Evolutionary conservation across 2,113 vertebrate species (phyloP).

Genomic region (Salvelinus namaycush): DNA sequence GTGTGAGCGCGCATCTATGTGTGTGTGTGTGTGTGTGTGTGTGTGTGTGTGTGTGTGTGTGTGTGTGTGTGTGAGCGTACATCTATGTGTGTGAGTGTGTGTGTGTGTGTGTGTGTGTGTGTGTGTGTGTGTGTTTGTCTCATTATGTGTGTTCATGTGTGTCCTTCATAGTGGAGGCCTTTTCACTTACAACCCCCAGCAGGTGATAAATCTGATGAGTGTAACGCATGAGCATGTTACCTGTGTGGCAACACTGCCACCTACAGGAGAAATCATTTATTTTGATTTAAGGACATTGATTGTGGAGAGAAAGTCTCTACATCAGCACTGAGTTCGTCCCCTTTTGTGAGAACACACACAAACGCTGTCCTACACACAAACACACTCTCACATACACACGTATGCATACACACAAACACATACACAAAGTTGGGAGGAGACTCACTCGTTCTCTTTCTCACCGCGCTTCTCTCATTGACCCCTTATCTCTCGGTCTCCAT

Average conservation of each 20-base stretch:
- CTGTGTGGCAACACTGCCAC: conserved; percentile 48
- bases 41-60: background rate
- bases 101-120: background rate
- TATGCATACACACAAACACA: background rate
- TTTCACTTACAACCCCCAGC: background rate
- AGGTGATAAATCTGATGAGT: background rate
- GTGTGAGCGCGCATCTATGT: too few relatives aligned
- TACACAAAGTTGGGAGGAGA: background rate
- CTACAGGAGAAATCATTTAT: conserved; percentile 22
- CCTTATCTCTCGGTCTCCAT: background rate
- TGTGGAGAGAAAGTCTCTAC: background rate
- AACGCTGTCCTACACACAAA: background rate
- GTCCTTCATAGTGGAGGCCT: background rate
- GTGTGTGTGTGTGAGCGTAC: background rate
- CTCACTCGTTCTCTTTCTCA: background rate
- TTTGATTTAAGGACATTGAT: background rate
- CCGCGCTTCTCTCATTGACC: background rate
- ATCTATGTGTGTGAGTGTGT: background rate
- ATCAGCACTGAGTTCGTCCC: too few relatives aligned
- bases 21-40: background rate
- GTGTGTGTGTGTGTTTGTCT: background rate
- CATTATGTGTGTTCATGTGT: conserved; percentile 3
- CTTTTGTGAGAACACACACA: background rate
- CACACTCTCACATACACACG: background rate
- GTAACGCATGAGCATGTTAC: background rate